Conservation (phyloP, 2,888 invertebrate species). For the Calameuta idolon region DNA sequence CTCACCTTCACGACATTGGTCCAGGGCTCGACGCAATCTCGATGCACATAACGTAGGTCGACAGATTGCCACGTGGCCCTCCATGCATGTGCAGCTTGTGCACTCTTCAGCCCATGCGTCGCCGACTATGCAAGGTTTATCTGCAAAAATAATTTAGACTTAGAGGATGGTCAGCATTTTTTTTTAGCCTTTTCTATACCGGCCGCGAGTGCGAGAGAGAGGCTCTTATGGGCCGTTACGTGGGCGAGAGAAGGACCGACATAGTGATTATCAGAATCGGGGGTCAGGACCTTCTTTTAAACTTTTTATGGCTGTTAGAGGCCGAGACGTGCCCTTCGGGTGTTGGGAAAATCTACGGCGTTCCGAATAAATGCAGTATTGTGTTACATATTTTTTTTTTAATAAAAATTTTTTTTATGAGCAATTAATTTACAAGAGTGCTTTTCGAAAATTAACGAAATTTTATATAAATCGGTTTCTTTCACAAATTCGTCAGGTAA, state of each 20-base stretch:
- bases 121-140: slow-evolving; percentile 31
- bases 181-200: background rate
- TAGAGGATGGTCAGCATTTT: background rate
- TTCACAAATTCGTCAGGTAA: too few relatives aligned
- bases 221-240: background rate
- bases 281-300: background rate
- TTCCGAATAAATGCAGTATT: too few relatives aligned
- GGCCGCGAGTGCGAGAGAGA: background rate
- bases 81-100: slow-evolving; percentile 30
- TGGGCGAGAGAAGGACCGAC: background rate
- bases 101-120: slow-evolving; percentile 40
- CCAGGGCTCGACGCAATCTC: slow-evolving; percentile 21
- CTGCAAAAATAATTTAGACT: slow-evolving; percentile 13
- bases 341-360: too few relatives aligned
- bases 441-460: too few relatives aligned
- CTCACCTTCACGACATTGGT: slow-evolving; percentile 30
- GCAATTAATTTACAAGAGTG: too few relatives aligned
- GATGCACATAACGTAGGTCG: slow-evolving; percentile 35
- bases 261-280: background rate
- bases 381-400: too few relatives aligned
- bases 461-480: too few relatives aligned
- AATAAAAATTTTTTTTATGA: too few relatives aligned
- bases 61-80: slow-evolving; percentile 25
- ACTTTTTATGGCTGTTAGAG: too few relatives aligned
- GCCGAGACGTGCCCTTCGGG: too few relatives aligned